Evolutionary conservation across 2,888 invertebrate genomes (phyloP), one percentile per base, ranked within the genome.

Genomic region (Drosophila limbata): DNA sequence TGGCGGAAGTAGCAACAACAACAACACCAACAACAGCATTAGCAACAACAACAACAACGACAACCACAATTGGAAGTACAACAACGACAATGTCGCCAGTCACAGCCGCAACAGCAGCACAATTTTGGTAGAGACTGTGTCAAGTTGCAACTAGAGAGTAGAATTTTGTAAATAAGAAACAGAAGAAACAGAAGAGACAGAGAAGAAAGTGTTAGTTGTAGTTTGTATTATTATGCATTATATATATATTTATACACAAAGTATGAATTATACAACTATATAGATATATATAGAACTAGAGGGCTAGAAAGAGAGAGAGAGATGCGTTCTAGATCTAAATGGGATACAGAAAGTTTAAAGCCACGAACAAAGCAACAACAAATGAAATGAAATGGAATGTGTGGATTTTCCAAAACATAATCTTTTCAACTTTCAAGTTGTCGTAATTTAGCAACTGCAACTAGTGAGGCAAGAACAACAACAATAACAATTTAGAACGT

Each of bases 1-100:
- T 51, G 37, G 51, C 59, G 53, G 37, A 68, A 50, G 42, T 59
- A 59, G 21, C 48, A 37, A 17, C 60, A 25, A 47, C 90, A 90
- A 55, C 90, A 89, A 71, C 83, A 87, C 61, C 81, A 77, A 50
- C 82, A 87, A 65, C 84, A 35, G 40, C 40, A 33, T 17, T 35
- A 15, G 1, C 37, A 25, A 4, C 55, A 60, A n/a, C 51, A 48
- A 9, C 63, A 55, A 13, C 40, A 25, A 19, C 31, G 53, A 31
- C 40, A 35, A 5, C 25, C 42, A 4, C 47, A 37, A 1, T 39
- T 17, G 77, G 81, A 83, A 52, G 40, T n/a, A 19, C 52, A 52
- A 39, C 44, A 52, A 35, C 60, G 47, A 45, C 61, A 57, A 45
- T 53, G 64, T 44, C 64, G 40, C 53, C 67, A 89, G 66, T 83